A percentile compares a stretch with the other conserved stretches of the same genome.
phyloP scores from a whole-genome alignment of 2,888 invertebrate genomes.

The Polyploca ridens region DNA sequence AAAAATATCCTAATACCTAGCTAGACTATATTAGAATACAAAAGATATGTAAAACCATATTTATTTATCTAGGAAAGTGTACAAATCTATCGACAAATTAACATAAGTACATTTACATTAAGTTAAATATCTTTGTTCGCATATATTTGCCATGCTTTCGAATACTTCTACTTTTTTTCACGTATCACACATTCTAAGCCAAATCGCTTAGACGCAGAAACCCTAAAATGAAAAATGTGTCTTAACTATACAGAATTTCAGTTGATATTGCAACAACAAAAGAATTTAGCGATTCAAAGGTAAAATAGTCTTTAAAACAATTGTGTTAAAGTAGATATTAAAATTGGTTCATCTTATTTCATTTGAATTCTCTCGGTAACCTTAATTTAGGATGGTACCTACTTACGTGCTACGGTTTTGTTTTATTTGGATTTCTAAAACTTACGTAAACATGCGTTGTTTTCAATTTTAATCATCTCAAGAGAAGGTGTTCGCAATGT shows the following conservation, averaged over 20 bases:
- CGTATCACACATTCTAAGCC: constrained; percentile 21
- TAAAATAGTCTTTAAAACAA: constrained; percentile 10
- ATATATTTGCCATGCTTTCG: constrained; percentile 23
- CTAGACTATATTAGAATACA: background rate
- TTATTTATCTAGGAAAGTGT: background rate
- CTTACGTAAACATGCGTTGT: constrained; percentile 18
- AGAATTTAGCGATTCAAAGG: background rate
- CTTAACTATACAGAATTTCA: background rate
- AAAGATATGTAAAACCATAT: background rate
- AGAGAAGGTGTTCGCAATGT: no score
- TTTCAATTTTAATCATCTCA: background rate
- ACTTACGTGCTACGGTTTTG: constrained; percentile 28
- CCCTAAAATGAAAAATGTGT: background rate
- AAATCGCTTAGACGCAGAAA: background rate
- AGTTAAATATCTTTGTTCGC: constrained; percentile 21
- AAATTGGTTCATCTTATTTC: constrained; percentile 9
- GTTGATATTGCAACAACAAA: constrained; percentile 1
- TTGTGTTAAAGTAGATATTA: background rate
- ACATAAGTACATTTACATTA: constrained; percentile 27
- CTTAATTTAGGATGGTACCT: constrained; percentile 37
- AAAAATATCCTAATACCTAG: no score
- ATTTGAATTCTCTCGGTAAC: constrained; percentile 16
- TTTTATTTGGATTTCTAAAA: constrained; percentile 51
- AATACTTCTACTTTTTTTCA: constrained; percentile 39
- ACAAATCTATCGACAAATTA: constrained; percentile 23